Conservation (phyloP, 2,888 invertebrate genomes). For the Tillus elongatus region DNA sequence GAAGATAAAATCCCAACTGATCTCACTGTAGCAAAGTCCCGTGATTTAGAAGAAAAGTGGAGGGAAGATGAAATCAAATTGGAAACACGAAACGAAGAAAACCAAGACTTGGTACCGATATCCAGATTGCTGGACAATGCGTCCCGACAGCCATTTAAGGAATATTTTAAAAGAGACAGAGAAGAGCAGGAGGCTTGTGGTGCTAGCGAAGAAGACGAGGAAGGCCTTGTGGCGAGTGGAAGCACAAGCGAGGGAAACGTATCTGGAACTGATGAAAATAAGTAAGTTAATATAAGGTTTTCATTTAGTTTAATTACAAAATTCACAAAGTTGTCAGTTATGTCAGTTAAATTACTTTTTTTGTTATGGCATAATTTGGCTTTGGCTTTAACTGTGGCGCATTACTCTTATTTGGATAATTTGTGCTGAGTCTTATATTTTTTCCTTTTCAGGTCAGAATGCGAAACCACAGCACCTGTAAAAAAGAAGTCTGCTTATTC, state of each 20-base stretch:
- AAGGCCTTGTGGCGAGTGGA: conserved; percentile 69
- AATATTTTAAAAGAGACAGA: conserved; percentile 49
- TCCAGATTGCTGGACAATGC: conserved; percentile 70
- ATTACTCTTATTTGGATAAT: too few species aligned
- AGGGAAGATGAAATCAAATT: conserved; percentile 24
- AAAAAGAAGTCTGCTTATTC: conserved; percentile 95
- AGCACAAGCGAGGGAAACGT: conserved; percentile 74
- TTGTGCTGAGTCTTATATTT: too few species aligned
- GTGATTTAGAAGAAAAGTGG: conserved; percentile 30
- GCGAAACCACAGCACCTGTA: conserved; percentile 47
- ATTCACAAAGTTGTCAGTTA: too few species aligned
- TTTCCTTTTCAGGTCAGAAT: conserved; percentile 52
- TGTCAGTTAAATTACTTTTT: too few species aligned
- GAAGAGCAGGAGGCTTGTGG: conserved; percentile 42
- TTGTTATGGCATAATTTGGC: too few species aligned
- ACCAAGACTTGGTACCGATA: conserved; percentile 67
- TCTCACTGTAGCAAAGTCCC: conserved; percentile 21
- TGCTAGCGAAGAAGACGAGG: conserved; percentile 60
- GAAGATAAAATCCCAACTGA: conserved; percentile 20
- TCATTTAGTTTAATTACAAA: too few species aligned
- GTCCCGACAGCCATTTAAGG: conserved; percentile 52
- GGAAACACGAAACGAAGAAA: conserved; percentile 40
- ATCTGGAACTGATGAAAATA: conserved; percentile 75
- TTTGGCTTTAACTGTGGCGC: too few species aligned
- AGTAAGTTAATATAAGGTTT: conserved; percentile 42